Conservation (phyloP, 2,113 vertebrate species). For the Brachionichthys hirsutus region DNA sequence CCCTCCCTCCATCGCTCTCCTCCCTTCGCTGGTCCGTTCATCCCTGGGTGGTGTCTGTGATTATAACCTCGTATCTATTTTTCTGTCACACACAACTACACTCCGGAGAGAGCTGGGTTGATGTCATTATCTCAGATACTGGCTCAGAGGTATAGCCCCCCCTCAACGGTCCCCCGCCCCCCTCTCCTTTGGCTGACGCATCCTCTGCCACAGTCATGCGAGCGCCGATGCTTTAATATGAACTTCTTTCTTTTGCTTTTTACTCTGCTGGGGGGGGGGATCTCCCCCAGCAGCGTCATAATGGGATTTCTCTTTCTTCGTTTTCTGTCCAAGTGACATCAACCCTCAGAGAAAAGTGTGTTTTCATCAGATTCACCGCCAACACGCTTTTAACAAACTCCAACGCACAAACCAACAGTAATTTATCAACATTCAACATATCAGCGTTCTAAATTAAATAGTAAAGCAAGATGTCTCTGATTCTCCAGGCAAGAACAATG, state of each 20-base stretch:
- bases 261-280: no score
- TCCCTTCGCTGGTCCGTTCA: slow-evolving; percentile 6
- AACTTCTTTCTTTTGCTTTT: no score
- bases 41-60: slow-evolving; percentile 60
- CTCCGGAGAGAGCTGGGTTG: slow-evolving; percentile 55
- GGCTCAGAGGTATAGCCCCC: slow-evolving; percentile 49
- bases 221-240: slow-evolving; percentile 39
- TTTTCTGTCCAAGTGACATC: slow-evolving; percentile 43
- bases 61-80: slow-evolving; percentile 69
- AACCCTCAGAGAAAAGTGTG: slow-evolving; percentile 36
- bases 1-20: not conserved
- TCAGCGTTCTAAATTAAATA: no score
- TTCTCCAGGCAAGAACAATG: slow-evolving; percentile 42
- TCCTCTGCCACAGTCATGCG: slow-evolving; percentile 22
- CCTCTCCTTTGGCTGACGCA: slow-evolving; percentile 15
- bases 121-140: slow-evolving; percentile 72
- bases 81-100: slow-evolving; percentile 64
- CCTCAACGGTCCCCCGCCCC: not conserved
- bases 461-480: no score
- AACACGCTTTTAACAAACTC: slow-evolving; percentile 32
- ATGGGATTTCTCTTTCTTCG: slow-evolving; percentile 50
- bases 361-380: slow-evolving; percentile 37
- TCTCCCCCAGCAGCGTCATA: slow-evolving; percentile 24
- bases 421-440: slow-evolving; percentile 9
- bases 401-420: slow-evolving; percentile 12